A percentile compares a stretch with the other conserved stretches of the same genome.
Evolutionary conservation across 2,888 invertebrate genomes (phyloP).

Genomic region (Eupithecia subfuscata): DNA sequence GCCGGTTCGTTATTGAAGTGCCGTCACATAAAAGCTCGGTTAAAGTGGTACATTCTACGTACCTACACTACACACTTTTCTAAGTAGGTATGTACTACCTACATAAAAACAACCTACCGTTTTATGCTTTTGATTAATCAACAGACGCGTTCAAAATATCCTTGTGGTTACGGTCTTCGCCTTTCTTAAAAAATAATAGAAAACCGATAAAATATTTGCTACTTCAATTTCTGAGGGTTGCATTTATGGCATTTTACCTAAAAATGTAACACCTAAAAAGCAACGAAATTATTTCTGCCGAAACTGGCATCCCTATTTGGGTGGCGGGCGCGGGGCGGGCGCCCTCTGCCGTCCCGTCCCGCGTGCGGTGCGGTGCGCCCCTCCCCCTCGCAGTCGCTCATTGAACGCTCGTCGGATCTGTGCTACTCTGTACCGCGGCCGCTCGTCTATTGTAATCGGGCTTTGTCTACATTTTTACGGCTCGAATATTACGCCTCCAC

Average conservation of each 20-base stretch:
- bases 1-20: neutral
- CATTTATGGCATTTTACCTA: neutral
- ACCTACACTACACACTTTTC: neutral
- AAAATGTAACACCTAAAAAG: neutral
- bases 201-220: neutral
- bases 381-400: conserved; percentile 71
- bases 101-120: neutral
- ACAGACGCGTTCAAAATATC: neutral
- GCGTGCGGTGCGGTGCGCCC: conserved; percentile 39
- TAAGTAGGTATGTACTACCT: neutral
- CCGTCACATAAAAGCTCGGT: no score
- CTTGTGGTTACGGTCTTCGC: no score
- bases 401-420: conserved; percentile 73
- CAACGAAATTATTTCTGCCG: conserved; percentile 18
- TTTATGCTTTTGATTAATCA: neutral
- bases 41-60: neutral
- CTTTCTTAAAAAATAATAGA: neutral
- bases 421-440: conserved; percentile 61
- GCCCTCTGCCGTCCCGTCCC: conserved; percentile 52
- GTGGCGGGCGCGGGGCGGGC: conserved; percentile 47
- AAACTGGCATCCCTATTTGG: conserved; percentile 53
- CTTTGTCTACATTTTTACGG: conserved; percentile 73
- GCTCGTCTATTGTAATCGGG: conserved; percentile 68
- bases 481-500: conserved; percentile 65
- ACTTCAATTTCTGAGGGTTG: neutral